Conservation (phyloP, 2,888 invertebrate species). For the Boloria euphrosyne region DNA sequence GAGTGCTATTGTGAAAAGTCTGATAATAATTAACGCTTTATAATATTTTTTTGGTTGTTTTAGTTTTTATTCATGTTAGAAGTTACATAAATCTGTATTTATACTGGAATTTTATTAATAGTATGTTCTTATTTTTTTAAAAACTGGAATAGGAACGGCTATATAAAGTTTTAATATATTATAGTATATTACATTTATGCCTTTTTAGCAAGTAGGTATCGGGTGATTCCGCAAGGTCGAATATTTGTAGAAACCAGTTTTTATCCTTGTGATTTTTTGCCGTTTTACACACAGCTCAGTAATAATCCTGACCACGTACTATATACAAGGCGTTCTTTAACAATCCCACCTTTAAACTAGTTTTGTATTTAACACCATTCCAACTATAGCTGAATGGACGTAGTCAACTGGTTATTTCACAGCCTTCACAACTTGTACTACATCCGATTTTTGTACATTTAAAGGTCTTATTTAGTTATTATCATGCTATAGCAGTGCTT, state of each 20-base stretch:
- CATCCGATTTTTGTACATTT: slow-evolving; percentile 13
- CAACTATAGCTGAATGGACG: slow-evolving; percentile 4
- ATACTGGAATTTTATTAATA: no score
- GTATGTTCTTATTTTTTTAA: no score
- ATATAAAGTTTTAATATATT: no score
- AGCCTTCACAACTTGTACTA: slow-evolving; percentile 15
- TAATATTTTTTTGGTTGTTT: no score
- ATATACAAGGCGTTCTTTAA: slow-evolving; percentile 30
- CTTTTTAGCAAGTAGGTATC: slow-evolving; percentile 17
- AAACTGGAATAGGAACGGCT: no score
- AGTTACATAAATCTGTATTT: no score
- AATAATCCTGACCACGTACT: slow-evolving; percentile 30
- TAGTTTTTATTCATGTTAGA: no score
- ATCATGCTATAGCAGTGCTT: no score
- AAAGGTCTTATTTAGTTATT: slow-evolving; percentile 6
- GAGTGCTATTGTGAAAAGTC: no score
- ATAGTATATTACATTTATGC: not conserved
- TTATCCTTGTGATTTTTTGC: slow-evolving; percentile 19
- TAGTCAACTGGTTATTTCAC: slow-evolving; percentile 4
- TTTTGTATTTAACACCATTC: slow-evolving; percentile 18
- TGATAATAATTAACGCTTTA: no score
- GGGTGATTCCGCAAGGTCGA: slow-evolving; percentile 35
- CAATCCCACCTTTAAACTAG: slow-evolving; percentile 7
- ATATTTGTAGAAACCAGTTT: slow-evolving; percentile 33
- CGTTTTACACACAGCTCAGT: slow-evolving; percentile 17